Evolutionary conservation across 2,888 invertebrate genomes (phyloP).

Genomic region (Apotomis turbidana): DNA sequence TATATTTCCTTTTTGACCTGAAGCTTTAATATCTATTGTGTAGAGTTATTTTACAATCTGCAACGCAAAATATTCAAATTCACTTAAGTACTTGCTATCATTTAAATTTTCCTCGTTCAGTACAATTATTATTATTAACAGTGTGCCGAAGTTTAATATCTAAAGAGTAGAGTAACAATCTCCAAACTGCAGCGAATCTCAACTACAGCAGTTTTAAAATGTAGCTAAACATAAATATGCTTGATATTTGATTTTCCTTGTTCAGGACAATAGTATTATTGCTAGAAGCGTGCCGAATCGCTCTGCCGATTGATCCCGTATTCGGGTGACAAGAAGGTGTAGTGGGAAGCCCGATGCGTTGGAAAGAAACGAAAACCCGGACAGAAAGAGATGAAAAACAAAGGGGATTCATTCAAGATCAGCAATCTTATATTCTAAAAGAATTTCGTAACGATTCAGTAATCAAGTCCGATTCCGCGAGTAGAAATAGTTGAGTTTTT

Average conservation of each 20-base stretch:
- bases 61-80: too few relatives aligned
- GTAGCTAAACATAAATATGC: too few relatives aligned
- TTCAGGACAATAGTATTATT: slow-evolving; percentile 34
- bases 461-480: slow-evolving; percentile 52
- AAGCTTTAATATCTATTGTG: too few relatives aligned
- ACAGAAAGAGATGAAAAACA: slow-evolving; percentile 75
- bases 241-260: not conserved
- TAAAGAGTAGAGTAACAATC: too few relatives aligned
- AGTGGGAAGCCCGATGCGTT: slow-evolving; percentile 66
- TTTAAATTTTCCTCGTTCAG: not conserved
- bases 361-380: slow-evolving; percentile 69
- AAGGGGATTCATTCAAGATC: slow-evolving; percentile 76
- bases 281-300: slow-evolving; percentile 61
- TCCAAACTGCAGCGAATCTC: too few relatives aligned
- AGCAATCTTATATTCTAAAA: slow-evolving; percentile 71
- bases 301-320: slow-evolving; percentile 76
- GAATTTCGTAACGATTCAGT: slow-evolving; percentile 66
- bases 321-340: slow-evolving; percentile 71
- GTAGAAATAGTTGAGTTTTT: slow-evolving; percentile 51
- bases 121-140: slow-evolving; percentile 46
- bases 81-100: not conserved
- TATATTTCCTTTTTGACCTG: too few relatives aligned
- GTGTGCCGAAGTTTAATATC: slow-evolving; percentile 53
- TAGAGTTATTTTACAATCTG: too few relatives aligned
- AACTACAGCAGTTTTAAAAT: too few relatives aligned